Conservation (phyloP, 1,140 invertebrate genomes). For the Tribolium castaneum region DNA sequence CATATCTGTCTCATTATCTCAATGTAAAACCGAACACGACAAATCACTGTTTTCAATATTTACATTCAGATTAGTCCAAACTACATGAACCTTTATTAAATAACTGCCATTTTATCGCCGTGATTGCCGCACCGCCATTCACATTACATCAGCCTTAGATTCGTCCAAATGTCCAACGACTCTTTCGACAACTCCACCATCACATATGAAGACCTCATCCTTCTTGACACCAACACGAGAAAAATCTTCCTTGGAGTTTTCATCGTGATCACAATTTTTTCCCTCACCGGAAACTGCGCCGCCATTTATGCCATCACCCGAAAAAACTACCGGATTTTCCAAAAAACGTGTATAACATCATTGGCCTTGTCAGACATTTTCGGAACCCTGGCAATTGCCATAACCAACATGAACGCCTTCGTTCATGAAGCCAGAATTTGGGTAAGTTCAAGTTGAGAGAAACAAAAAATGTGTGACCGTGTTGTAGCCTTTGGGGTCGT, state of each 20-base stretch:
- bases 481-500: conserved; percentile 62
- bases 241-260: neutral
- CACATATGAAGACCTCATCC: neutral
- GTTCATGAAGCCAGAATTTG: conserved; percentile 54
- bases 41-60: conserved; percentile 20
- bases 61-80: conserved; percentile 7
- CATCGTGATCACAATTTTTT: neutral
- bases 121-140: neutral
- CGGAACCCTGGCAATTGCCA: conserved; percentile 57
- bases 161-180: neutral
- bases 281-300: neutral
- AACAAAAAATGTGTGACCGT: no score
- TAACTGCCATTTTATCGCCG: neutral
- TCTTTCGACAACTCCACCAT: neutral
- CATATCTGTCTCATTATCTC: neutral
- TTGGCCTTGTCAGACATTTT: conserved; percentile 65
- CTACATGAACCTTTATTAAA: conserved; percentile 22
- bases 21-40: neutral
- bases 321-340: conserved; percentile 56
- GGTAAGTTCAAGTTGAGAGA: conserved; percentile 49
- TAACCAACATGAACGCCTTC: conserved; percentile 56
- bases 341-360: conserved; percentile 64
- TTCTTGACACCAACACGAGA: neutral
- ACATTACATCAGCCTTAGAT: neutral
- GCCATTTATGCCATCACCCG: neutral